A percentile compares a stretch with the other conserved stretches of the same genome.
These are phyloP conservation scores for Meta bourneti DNA, from an alignment of 2,888 invertebrate species.

Conservation along the genomic window DNA sequence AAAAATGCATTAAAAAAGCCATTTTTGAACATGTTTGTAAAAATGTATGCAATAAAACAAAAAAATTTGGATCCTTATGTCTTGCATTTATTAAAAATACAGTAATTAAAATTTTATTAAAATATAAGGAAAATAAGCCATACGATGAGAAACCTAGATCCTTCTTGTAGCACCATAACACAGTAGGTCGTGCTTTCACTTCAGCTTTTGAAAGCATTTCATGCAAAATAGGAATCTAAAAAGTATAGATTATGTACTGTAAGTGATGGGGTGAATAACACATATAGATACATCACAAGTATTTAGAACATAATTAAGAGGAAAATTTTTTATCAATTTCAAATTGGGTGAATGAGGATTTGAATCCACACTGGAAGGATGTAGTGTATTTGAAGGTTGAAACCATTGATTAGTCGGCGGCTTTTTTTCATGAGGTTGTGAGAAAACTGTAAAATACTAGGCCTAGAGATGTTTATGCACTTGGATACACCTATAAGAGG, in stretches of 20 bases:
- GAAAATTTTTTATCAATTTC: not conserved
- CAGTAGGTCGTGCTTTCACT: slow-evolving; percentile 94
- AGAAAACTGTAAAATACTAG: no score
- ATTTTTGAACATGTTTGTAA: no score
- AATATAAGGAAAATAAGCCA: slow-evolving; percentile 33
- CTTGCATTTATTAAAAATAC: not conserved
- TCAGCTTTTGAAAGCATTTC: slow-evolving; percentile 97
- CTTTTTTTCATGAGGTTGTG: not conserved
- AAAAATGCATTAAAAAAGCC: no score
- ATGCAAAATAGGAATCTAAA: slow-evolving; percentile 95
- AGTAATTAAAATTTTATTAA: not conserved
- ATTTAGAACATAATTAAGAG: not conserved
- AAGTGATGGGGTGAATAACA: no score
- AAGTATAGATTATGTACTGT: no score
- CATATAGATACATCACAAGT: not conserved
- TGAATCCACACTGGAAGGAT: no score
- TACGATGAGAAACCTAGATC: slow-evolving; percentile 93
- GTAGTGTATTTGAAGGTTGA: no score
- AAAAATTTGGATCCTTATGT: no score
- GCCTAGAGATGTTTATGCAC: no score
- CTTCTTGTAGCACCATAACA: slow-evolving; percentile 99
- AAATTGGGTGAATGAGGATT: not conserved
- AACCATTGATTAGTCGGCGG: no score
- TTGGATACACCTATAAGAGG: no score
- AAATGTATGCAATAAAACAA: no score